phyloP scores from a whole-genome alignment of 2,888 invertebrate species.

The Aphrophora alni region DNA sequence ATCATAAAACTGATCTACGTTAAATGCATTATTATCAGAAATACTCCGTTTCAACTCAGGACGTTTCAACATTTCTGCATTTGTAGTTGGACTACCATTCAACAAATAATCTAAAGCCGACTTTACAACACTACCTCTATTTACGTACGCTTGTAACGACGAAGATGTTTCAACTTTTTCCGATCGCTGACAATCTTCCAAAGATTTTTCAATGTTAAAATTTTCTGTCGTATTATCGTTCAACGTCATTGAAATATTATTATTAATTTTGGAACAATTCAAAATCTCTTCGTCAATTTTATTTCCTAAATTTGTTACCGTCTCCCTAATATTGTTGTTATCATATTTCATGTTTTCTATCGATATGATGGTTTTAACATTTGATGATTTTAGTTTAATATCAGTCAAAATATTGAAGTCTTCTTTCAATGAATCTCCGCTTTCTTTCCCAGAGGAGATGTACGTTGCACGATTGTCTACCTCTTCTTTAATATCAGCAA shows the following conservation, averaged over 20 bases:
- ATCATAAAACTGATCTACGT: not conserved
- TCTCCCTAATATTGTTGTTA: not conserved
- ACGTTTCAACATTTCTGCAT: not conserved
- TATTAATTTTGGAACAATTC: not conserved
- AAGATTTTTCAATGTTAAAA: not conserved
- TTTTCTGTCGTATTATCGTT: not conserved
- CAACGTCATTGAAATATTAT: not conserved
- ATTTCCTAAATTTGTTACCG: not conserved
- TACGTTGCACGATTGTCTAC: not conserved
- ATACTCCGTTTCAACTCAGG: not conserved
- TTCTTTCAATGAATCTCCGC: not conserved
- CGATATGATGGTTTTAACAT: not conserved
- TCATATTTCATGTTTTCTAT: not conserved
- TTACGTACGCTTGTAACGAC: not conserved
- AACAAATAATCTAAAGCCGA: constrained; percentile 7
- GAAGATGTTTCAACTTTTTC: not conserved
- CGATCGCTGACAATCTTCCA: not conserved
- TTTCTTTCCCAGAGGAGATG: not conserved
- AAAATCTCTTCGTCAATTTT: not conserved
- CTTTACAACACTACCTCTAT: not conserved
- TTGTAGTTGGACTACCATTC: not conserved
- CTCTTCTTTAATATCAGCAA: not conserved
- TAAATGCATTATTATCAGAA: not conserved
- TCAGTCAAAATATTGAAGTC: not conserved
- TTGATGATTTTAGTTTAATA: no score